A percentile compares a stretch with the other conserved stretches of the same genome.
These are phyloP conservation scores for Mormyrus iriodes DNA, from an alignment of 2,113 vertebrate species.

Conservation along the genomic window DNA sequence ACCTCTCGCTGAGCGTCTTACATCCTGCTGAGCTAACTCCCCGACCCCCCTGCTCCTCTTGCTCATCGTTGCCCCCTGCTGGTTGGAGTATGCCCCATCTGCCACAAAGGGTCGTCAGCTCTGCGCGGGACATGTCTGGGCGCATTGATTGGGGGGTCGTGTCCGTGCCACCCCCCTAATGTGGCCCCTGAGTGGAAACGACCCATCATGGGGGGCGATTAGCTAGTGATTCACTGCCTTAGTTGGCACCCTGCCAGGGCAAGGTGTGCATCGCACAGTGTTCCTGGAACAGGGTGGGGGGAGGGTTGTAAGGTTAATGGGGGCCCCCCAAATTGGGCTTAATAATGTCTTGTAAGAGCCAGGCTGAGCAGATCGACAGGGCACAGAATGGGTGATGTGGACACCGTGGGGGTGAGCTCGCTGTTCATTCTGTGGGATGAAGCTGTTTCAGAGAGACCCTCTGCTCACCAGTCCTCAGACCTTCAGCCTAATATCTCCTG, in stretches of 20 bases:
- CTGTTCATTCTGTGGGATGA: background rate
- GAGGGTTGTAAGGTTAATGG: background rate
- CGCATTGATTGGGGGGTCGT: background rate
- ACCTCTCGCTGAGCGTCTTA: background rate
- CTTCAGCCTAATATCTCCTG: background rate
- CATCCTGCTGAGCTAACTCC: background rate
- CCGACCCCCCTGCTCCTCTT: background rate
- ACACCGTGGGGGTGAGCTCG: background rate
- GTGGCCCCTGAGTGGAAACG: background rate
- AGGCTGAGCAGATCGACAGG: background rate
- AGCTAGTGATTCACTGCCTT: background rate
- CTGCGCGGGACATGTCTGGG: background rate
- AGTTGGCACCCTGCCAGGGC: constrained; percentile 6
- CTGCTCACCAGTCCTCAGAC: background rate
- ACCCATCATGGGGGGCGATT: background rate
- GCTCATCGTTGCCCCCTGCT: background rate
- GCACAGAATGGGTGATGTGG: background rate
- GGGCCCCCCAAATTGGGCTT: background rate
- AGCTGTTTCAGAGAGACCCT: background rate
- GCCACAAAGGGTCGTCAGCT: background rate
- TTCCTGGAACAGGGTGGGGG: background rate
- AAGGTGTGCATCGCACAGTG: background rate
- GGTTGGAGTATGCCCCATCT: background rate
- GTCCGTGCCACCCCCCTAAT: background rate
- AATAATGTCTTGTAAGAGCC: background rate